Base-by-base conservation (phyloP, 2,888 invertebrate species). In the Caenorhabditis becei region DNA sequence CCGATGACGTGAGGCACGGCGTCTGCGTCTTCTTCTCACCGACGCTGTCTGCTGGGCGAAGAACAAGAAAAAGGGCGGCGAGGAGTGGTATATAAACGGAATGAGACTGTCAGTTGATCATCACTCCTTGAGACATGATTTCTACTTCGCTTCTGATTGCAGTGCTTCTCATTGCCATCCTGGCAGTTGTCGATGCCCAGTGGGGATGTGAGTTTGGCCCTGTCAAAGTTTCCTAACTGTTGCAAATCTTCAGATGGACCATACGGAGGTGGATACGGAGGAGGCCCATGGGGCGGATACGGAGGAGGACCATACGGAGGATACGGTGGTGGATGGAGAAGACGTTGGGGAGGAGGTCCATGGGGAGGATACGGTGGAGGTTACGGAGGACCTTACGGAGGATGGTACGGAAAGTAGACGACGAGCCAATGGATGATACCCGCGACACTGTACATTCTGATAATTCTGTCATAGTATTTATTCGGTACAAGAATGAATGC, bases 181-280 rank as follows among this genome's bases (percentile, higher is more conserved):
- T 80, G 62, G 69, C 74, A 7, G 63, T 80, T 24, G 79, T 74
- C 62, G 79, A 80, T 63, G 79, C 79, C 32, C 79, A 80, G 74
- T 80, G 79, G 79, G 79, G 79, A 80, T 78, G 66, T 71, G 23
- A 66, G 71, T 78, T 66, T 49, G 2, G 2, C 24, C 5, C 2
- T 47, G n/a, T 11, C 32, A 14, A 2, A 11, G 1, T 26, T 18
- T 1, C 44, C 23, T 24, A 5, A 51, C 7, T 20, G 24, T 20
- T 51, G 47, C 7, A 2, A 10, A 28, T 10, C 41, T 78, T 35
- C 59, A 78, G 77, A 78, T 41, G 77, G 53, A 14, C 63, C 63
- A 35, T 62, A 62, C 65, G 66, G 66, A 58, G 16, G 18, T 44
- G 62, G 62, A 51, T 65, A 65, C 63, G 63, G 63, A 20, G 63